Evolutionary conservation across 2,797 vertebrate species (phyloP).

Genomic region (Sciurus carolinensis): DNA sequence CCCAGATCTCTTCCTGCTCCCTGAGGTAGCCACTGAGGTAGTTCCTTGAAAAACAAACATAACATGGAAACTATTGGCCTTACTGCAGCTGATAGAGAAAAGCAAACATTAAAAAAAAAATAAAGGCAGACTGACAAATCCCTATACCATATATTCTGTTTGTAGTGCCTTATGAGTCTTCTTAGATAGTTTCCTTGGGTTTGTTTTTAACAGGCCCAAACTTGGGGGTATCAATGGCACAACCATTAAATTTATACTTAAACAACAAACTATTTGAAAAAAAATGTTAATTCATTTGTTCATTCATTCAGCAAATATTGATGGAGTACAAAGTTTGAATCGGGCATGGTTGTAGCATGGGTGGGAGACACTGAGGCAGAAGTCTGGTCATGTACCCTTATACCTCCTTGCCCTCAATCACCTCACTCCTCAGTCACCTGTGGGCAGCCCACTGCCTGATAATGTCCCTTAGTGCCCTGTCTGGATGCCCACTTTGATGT

Average conservation of each 20-base stretch:
- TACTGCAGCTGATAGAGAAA: constrained; percentile 67
- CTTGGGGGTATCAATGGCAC: neutral
- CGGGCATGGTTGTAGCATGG: neutral
- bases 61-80: neutral
- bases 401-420: neutral
- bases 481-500: neutral
- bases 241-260: constrained; percentile 52
- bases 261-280: constrained; percentile 54
- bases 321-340: neutral
- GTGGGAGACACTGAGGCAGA: neutral
- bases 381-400: accelerated
- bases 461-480: accelerated
- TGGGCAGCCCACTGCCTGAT: neutral
- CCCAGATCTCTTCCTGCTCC: neutral
- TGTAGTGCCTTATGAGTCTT: constrained; percentile 76
- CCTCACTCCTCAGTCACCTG: too few relatives aligned
- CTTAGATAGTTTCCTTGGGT: constrained; percentile 64
- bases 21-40: neutral
- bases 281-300: constrained; percentile 14
- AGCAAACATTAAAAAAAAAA: constrained; percentile 78
- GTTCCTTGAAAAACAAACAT: neutral
- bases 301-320: constrained; percentile 29
- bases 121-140: constrained; percentile 72
- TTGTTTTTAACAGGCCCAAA: constrained; percentile 76
- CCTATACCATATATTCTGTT: constrained; percentile 77